Base-by-base conservation (phyloP, 2,888 invertebrate genomes). In the Dicranocentrus wangi region DNA sequence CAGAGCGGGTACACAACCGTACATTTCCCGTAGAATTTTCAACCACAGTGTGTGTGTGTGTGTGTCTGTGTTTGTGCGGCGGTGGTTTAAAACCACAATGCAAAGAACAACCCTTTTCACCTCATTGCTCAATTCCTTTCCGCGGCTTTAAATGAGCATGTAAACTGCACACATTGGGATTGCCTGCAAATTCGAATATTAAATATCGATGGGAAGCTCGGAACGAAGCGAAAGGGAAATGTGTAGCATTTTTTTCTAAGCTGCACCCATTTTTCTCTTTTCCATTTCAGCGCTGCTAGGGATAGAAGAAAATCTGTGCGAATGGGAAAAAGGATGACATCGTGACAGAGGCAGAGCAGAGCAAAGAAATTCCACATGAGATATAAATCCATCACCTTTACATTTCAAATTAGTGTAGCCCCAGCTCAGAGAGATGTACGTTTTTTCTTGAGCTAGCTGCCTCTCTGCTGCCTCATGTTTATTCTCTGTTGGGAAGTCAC, bases 311-410 rank as follows among this genome's bases (percentile, higher is more conserved):
- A 47, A 47, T 17, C 15, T 17, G 15, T 47, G 47, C 5, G 47
- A 43, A 32, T 32, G n/a, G 55, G 47, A 47, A 66, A 43, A 32
- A 53, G n/a, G 55, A 70, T 23, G 25, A 60, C 71, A 32, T n/a
- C 23, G 5, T 27, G 68, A 68, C 68, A 68, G 58, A 58, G 51
- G 53, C 55, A 23, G n/a, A n/a, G 63, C 32, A 32, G 63, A 69
- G 69, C 68, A n/a, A n/a, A 55, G 43, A 43, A 68, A 77, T 77
- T 69, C 63, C 51, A 70, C 39, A 69, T 76, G 55, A 70, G 63
- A 55, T 70, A 78, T 78, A 70, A 78, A 78, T 78, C 78, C 65
- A 78, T 78, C 78, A 78, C 78, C 78, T 78, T 71, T 65, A 65
- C 71, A 71, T 65, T 78, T 70, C 63, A 78, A 78, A 71, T 71